Evolutionary conservation across 2,113 vertebrate genomes (phyloP), one percentile per base, ranked within the genome.

Genomic region (Aplodontia rufa): DNA sequence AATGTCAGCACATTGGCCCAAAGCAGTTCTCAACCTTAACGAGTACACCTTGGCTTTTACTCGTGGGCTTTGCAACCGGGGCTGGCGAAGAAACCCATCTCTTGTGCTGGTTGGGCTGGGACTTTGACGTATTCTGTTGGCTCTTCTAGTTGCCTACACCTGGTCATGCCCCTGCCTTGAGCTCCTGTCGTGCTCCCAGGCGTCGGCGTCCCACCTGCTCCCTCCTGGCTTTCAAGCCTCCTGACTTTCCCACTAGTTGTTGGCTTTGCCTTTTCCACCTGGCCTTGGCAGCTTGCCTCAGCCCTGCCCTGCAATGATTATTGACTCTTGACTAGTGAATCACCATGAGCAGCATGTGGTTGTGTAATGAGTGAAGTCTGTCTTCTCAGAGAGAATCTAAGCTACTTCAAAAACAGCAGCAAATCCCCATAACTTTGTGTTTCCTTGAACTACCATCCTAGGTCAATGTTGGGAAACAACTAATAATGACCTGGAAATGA

Each of bases 221-320:
- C 58, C 78, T 91, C 78, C 91, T 96, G 91, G 95, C 96, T 95
- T 78, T 91, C 40, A 60, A 94, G 78, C 35, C 64, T 96, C 86
- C 84, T 97, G 94, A 75, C 95, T 95, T 97, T 83, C 62, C 91
- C 88, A 95, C 85, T 72, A 53, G 87, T 97, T 53, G 66, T 86
- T 97, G 95, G 95, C 96, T 95, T 92, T 97, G 71, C 85, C 81
- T 93, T 97, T 93, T 49, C 88, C 97, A 97, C 97, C 97, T 97
- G 97, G 95, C 85, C 90, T 66, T 78, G 85, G 96, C 97, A 97
- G 97, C 95, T 97, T 97, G 97, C 68, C 42, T 79, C n/a, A 20
- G 22, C 82, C 42, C 78, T 66, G 51, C 92, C 88, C 80, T 84
- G 51, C 62, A 80, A 47, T 55, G 74, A 47, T 90, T 83, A 94